Evolutionary conservation across 2,113 vertebrate species (phyloP).

Genomic region (Cariama cristata): DNA sequence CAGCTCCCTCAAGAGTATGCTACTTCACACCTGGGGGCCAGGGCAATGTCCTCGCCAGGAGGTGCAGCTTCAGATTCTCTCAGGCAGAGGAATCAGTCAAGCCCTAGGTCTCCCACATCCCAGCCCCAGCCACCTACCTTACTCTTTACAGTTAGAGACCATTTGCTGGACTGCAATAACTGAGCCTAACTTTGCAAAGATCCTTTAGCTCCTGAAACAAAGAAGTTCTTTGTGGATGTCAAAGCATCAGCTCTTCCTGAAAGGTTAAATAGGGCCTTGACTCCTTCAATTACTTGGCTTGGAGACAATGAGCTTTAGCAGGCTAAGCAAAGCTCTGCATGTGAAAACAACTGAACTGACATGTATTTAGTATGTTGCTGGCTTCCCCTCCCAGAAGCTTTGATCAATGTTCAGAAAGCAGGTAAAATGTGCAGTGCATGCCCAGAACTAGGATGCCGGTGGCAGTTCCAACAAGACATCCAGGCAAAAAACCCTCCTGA

Average conservation of each 20-base stretch:
- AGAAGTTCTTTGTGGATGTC: conserved; percentile 54
- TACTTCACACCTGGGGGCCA: background rate
- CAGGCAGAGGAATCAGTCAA: background rate
- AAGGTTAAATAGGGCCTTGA: conserved; percentile 54
- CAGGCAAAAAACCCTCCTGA: background rate
- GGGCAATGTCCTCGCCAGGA: background rate
- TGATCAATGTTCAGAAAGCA: conserved; percentile 50
- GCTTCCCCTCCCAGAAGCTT: conserved; percentile 41
- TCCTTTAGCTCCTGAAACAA: conserved; percentile 38
- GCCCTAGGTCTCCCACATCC: background rate
- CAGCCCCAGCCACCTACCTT: background rate
- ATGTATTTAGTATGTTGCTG: conserved; percentile 35
- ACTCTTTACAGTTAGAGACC: background rate
- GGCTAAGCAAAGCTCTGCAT: conserved; percentile 53
- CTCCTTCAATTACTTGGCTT: conserved; percentile 51
- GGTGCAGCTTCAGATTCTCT: background rate
- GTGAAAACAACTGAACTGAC: conserved; percentile 61
- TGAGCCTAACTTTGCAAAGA: conserved; percentile 12
- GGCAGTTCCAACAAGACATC: conserved; percentile 39
- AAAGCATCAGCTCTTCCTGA: conserved; percentile 22
- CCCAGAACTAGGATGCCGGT: conserved; percentile 39
- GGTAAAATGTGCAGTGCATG: conserved; percentile 11
- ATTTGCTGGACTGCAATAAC: background rate
- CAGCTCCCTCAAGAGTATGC: background rate
- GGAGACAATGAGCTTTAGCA: conserved; percentile 49